Conservation (phyloP, 2,797 vertebrate species). For the Picus viridis region DNA sequence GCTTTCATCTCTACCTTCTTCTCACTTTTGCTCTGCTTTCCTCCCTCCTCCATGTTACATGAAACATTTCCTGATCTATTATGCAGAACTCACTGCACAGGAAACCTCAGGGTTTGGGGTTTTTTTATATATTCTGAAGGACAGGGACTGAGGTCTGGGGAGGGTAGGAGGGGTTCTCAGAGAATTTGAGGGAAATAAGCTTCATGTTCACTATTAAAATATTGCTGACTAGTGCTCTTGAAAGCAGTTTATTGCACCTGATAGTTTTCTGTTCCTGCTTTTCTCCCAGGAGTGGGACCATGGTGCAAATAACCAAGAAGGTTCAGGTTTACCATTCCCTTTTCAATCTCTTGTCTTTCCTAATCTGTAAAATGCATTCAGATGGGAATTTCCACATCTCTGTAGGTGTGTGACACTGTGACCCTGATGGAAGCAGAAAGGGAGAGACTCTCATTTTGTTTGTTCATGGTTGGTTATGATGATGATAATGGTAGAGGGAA, state of each 20-base stretch:
- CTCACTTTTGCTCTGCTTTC: constrained; percentile 34
- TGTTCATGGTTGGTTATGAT: neutral
- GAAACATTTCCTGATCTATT: constrained; percentile 43
- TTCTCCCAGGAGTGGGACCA: neutral
- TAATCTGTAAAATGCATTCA: neutral
- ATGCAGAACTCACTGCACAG: constrained; percentile 33
- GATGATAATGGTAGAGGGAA: neutral
- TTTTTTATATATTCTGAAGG: neutral
- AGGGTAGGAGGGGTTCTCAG: neutral
- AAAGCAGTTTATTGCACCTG: neutral
- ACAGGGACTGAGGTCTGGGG: neutral
- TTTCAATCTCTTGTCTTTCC: neutral
- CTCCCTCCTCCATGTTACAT: neutral
- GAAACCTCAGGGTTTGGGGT: neutral
- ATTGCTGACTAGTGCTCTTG: neutral
- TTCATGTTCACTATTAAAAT: neutral
- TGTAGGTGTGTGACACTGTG: neutral
- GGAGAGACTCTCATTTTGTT: neutral
- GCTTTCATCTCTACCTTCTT: constrained; percentile 2
- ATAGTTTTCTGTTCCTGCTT: neutral
- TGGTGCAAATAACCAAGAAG: neutral
- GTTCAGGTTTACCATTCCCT: neutral
- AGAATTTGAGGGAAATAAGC: neutral
- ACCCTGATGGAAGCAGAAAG: neutral
- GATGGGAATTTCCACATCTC: neutral